Base-by-base conservation (phyloP, 1,140 invertebrate species). In the Caenorhabditis briggsae region DNA sequence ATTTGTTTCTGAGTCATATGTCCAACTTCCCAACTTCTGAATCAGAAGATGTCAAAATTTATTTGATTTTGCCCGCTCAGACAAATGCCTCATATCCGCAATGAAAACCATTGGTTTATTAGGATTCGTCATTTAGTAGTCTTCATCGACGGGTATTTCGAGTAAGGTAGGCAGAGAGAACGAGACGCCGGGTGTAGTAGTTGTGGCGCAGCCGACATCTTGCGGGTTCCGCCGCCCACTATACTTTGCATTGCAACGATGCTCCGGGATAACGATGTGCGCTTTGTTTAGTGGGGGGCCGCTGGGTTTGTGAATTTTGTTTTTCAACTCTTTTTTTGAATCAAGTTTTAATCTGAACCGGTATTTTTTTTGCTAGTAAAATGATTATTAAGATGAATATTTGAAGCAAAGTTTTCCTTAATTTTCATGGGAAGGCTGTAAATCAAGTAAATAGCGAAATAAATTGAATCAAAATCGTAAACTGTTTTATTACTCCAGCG, bases 21-120 rank as follows among this genome's bases (percentile, higher is more conserved):
- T 8, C 1, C 23, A 33, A 20, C n/a, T 61, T 23, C n/a, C n/a
- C n/a, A n/a, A n/a, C n/a, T n/a, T n/a, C n/a, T n/a, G n/a, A n/a
- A n/a, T n/a, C n/a, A n/a, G n/a, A 11, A 11, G 11, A 20, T 20
- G 16, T 8, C 56, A 58, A 61, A 61, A 61, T 9, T 5, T 61
- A 11, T 61, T 9, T 58, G 2, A 2, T n/a, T 53, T 12, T 53
- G n/a, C 46, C 70, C 70, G 70, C 70, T 78, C 70, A 78, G 70
- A 78, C 70, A 78, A 78, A 78, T 78, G 70, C 70, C 70, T 78
- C 70, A 78, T 78, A 78, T 78, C 70, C 70, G 70, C 70, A 78
- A 78, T 48, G 70, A 78, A 50, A 78, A 46, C 70, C 70, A 78
- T 78, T 50, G 43, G 70, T 46, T 16, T 78, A 78, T 78, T 78